phyloP scores from a whole-genome alignment of 1,140 invertebrate species.

The Pseudobourletiella spinata region DNA sequence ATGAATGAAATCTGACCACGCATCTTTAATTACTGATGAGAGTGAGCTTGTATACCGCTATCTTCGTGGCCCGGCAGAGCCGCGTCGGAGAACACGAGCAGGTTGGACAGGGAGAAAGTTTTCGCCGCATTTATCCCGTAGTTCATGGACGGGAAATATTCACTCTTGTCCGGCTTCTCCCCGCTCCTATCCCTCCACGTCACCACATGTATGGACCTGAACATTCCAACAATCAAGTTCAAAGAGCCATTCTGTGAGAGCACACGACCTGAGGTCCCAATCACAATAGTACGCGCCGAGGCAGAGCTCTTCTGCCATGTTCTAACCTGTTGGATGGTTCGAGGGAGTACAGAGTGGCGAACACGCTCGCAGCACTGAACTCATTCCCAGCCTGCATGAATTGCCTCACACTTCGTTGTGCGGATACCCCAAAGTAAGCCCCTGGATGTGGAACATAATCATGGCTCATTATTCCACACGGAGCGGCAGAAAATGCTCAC shows the following conservation, averaged over 20 bases:
- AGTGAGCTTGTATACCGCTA: neutral
- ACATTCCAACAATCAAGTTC: neutral
- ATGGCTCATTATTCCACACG: too few species aligned
- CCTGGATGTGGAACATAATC: neutral
- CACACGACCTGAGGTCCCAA: too few species aligned
- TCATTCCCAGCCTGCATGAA: slow-evolving; percentile 44
- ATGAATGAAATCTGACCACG: too few species aligned
- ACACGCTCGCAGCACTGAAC: slow-evolving; percentile 40
- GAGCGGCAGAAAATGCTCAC: too few species aligned
- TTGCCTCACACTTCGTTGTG: slow-evolving; percentile 38
- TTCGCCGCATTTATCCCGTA: slow-evolving; percentile 41
- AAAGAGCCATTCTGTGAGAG: too few species aligned
- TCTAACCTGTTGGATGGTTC: slow-evolving; percentile 40
- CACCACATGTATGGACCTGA: slow-evolving; percentile 37
- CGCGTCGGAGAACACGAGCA: slow-evolving; percentile 44
- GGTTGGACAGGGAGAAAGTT: slow-evolving; percentile 41
- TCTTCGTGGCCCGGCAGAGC: slow-evolving; percentile 31
- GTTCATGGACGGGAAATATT: slow-evolving; percentile 41
- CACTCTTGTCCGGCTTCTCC: slow-evolving; percentile 38
- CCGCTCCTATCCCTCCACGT: slow-evolving; percentile 40
- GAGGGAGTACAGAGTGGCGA: slow-evolving; percentile 40
- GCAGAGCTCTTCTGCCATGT: too few species aligned
- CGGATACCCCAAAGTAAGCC: slow-evolving; percentile 42
- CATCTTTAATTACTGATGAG: too few species aligned
- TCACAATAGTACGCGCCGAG: too few species aligned